phyloP scores from a whole-genome alignment of 92 coral and sea anemone genomes.

The Heteractis magnifica region DNA sequence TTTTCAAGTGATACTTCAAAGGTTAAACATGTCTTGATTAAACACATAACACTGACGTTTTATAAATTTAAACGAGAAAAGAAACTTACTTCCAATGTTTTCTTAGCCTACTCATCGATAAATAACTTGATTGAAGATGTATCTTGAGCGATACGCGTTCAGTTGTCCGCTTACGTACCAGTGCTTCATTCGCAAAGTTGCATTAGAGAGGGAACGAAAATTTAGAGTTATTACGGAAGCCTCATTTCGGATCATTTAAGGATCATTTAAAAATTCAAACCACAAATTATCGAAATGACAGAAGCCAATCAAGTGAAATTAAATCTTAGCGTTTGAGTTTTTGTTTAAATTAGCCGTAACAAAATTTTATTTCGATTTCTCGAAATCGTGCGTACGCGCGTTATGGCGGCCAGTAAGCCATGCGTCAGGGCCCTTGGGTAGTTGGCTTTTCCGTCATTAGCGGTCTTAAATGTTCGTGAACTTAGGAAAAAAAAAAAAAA shows the following conservation, averaged over 20 bases:
- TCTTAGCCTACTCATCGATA: conserved; percentile 30
- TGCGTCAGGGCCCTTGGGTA: not conserved
- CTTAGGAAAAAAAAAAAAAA: not conserved
- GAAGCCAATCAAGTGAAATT: conserved; percentile 25
- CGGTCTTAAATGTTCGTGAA: not conserved
- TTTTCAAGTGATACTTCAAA: conserved; percentile 38
- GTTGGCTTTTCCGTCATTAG: too few species aligned
- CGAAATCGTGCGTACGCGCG: not conserved
- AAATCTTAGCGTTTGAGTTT: conserved; percentile 24
- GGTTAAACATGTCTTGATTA: conserved; percentile 32
- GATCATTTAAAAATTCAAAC: conserved; percentile 13
- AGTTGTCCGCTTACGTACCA: not conserved
- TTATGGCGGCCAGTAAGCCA: not conserved
- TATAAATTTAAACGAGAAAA: conserved; percentile 7
- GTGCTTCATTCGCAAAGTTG: not conserved
- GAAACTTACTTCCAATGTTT: conserved; percentile 16
- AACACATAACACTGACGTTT: conserved; percentile 27
- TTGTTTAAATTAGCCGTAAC: conserved; percentile 11
- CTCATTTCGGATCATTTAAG: not conserved
- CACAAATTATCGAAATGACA: not conserved
- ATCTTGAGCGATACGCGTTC: not conserved
- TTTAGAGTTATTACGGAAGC: not conserved
- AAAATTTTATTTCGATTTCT: not conserved
- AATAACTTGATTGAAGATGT: not conserved
- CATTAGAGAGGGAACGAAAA: not conserved